A percentile compares a stretch with the other conserved stretches of the same genome.
These are phyloP conservation scores for Dermochelys coriacea DNA, from an alignment of 2,797 vertebrate genomes.

Conservation along the genomic window DNA sequence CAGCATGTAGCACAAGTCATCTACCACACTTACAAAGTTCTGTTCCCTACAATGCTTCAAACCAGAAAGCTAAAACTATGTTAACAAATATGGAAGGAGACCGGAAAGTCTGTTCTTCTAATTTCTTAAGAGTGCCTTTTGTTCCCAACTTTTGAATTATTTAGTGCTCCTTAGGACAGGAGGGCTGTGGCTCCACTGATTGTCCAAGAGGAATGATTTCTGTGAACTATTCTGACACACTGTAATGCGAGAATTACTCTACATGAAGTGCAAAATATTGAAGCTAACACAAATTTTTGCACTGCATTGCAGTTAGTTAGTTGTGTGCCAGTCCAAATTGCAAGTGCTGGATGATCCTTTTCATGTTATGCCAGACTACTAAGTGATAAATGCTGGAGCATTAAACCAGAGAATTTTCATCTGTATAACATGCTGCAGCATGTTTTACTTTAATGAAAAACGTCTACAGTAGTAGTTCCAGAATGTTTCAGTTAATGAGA, in stretches of 20 bases:
- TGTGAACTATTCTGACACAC: background rate
- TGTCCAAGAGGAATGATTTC: background rate
- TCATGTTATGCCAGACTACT: background rate
- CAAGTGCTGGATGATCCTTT: background rate
- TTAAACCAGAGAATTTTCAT: background rate
- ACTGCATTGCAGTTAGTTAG: fast-evolving
- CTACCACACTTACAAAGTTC: background rate
- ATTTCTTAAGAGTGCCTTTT: background rate
- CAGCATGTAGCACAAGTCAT: fast-evolving
- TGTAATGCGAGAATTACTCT: background rate
- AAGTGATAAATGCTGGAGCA: background rate
- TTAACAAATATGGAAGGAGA: background rate
- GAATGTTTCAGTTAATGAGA: background rate
- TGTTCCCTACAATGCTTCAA: background rate
- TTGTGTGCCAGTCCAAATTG: background rate
- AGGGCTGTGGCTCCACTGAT: background rate
- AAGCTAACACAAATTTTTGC: background rate
- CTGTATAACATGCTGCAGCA: background rate
- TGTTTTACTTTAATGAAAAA: background rate
- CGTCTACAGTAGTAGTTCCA: background rate
- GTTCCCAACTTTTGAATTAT: background rate
- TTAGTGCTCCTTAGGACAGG: fast-evolving
- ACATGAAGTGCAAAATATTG: background rate
- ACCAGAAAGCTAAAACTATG: background rate
- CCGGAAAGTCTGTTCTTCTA: background rate